Conservation (phyloP, 2,113 vertebrate genomes). For the Mesocricetus auratus region DNA sequence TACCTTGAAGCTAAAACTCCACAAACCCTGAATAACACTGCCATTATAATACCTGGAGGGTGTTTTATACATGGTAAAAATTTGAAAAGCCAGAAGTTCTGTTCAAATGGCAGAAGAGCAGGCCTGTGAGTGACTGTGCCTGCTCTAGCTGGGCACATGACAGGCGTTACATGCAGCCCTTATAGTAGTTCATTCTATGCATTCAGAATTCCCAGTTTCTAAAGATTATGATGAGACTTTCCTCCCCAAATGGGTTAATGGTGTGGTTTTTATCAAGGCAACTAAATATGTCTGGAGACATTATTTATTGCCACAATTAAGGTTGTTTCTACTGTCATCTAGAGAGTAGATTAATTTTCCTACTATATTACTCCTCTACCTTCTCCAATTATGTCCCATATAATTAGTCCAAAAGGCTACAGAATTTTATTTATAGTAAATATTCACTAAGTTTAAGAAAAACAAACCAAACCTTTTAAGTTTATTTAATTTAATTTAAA, state of each 20-base stretch:
- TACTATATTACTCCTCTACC: neutral
- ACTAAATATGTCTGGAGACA: constrained; percentile 16
- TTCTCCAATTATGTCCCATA: neutral
- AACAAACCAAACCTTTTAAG: no score
- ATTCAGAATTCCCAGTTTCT: constrained; percentile 46
- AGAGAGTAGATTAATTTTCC: neutral
- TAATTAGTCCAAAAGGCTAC: neutral
- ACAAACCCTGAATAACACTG: neutral
- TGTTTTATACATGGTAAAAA: constrained; percentile 17
- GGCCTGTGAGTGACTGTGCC: neutral
- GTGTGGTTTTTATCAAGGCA: neutral
- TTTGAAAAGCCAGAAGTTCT: constrained; percentile 39
- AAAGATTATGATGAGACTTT: neutral
- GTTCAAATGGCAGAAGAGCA: constrained; percentile 37
- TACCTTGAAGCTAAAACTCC: neutral
- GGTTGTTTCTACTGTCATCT: neutral
- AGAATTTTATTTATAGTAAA: constrained; percentile 16
- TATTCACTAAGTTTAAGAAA: constrained; percentile 3
- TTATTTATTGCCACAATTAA: constrained; percentile 9
- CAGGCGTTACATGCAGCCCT: neutral
- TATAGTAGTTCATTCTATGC: neutral
- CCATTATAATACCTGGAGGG: neutral
- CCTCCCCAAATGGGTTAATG: neutral
- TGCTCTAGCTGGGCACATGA: neutral
- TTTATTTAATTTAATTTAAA: no score